These are phyloP conservation scores for Magallana ariakensis DNA, from an alignment of 1,140 invertebrate species.

Conservation along the genomic window DNA sequence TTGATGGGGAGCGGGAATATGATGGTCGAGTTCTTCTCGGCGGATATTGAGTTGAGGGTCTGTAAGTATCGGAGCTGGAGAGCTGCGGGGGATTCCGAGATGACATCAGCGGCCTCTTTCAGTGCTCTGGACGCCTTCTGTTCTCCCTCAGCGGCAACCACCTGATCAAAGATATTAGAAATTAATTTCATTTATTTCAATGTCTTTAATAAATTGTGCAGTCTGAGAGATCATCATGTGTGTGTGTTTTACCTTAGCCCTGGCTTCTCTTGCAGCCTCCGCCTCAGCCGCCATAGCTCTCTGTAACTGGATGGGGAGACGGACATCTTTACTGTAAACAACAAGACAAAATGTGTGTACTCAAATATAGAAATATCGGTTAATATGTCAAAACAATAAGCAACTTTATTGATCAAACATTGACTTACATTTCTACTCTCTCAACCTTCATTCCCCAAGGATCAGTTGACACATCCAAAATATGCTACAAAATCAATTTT, in stretches of 20 bases:
- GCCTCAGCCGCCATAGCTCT: slow-evolving; percentile 79
- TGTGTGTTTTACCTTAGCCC: slow-evolving; percentile 63
- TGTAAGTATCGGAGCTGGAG: slow-evolving; percentile 85
- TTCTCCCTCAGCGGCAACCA: slow-evolving; percentile 80
- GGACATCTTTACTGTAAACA: slow-evolving; percentile 89
- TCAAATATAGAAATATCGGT: background rate
- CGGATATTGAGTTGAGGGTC: slow-evolving; percentile 92
- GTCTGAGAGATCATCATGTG: too few relatives aligned
- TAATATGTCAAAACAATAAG: too few relatives aligned
- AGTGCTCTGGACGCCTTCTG: slow-evolving; percentile 88
- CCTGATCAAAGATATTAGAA: slow-evolving; percentile 58
- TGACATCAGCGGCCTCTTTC: slow-evolving; percentile 94
- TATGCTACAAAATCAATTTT: slow-evolving; percentile 56
- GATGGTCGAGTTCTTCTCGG: slow-evolving; percentile 98
- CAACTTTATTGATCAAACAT: background rate
- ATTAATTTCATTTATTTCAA: background rate
- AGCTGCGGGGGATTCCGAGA: slow-evolving; percentile 90
- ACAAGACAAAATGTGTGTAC: background rate
- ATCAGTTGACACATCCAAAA: slow-evolving; percentile 93
- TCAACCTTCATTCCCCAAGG: slow-evolving; percentile 99
- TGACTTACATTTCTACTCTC: slow-evolving; percentile 92
- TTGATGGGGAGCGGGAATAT: slow-evolving; percentile 98
- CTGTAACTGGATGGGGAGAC: slow-evolving; percentile 90
- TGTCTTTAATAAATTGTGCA: too few relatives aligned
- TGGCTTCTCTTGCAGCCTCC: slow-evolving; percentile 73